Base-by-base conservation (phyloP, 1,140 invertebrate genomes). In the Anastrepha ludens region DNA sequence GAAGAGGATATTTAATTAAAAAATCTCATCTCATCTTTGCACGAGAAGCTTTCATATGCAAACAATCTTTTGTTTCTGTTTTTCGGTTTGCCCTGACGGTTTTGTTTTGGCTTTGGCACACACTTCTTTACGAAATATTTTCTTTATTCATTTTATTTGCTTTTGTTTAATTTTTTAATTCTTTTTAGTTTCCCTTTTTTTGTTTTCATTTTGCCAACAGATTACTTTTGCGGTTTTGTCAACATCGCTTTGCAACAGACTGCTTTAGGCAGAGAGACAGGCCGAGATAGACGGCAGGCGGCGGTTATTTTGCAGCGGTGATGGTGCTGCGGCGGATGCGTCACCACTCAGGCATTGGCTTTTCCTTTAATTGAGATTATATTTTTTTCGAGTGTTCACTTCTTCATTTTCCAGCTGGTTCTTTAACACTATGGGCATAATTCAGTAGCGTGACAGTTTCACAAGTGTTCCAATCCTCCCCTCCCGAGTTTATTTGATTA, bases 1-100 rank as follows among this genome's bases (percentile, higher is more conserved):
- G 20, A 55, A 81, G 74, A 55, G 74, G 74, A 81, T 81, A 81
- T 81, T 81, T 81, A 81, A 81, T 81, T 81, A 81, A 81, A 81
- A 81, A 81, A 58, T 81, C 74, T 29, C 74, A 81, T 81, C 74
- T 81, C 74, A 81, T 81, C 74, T 81, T 55, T 81, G 74, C 44
- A 50, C n/a, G 74, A 20, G 47, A 55, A 13, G 47, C 50, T 81
- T 81, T 81, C 47, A 81, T 55, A 81, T 81, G 74, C 74, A 81
- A 81, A 81, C 74, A 4, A 41, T 8, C 8, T 41, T 81, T 81
- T 50, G 74, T 50, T 81, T 47, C 17, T 39, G 13, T 74, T 47
- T 74, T 74, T 55, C 74, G 74, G 74, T 13, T n/a, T 81, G 39
- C 67, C 44, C 6, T 9, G 74, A 20, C n/a, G 74, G 74, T 55